phyloP scores from a whole-genome alignment of 2,113 vertebrate genomes.

The Chloroceryle aenea region DNA sequence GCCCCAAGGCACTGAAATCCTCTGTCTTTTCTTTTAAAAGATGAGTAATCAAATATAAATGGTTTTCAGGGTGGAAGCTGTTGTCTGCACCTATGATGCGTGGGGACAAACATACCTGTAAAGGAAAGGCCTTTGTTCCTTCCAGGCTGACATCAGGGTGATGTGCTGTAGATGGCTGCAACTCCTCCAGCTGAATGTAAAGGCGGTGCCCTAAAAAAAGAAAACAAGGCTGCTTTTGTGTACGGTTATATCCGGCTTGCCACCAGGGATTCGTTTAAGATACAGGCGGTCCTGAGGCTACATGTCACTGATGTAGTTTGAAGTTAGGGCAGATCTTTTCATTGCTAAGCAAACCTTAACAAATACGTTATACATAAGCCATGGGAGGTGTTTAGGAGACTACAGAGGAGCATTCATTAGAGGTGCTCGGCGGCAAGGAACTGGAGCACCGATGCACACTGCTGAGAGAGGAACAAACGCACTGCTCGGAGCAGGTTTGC shows the following conservation, averaged over 20 bases:
- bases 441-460: not conserved
- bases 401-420: not conserved
- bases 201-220: not conserved
- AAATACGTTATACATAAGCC: not conserved
- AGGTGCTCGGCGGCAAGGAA: not conserved
- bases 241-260: not conserved
- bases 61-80: not conserved
- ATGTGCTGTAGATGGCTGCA: not conserved
- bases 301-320: not conserved
- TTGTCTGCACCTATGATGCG: fast-evolving
- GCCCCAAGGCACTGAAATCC: not conserved
- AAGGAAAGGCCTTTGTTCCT: not conserved
- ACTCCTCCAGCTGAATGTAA: not conserved
- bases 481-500: not conserved
- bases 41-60: not conserved
- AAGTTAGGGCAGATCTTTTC: not conserved
- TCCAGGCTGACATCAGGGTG: not conserved
- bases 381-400: not conserved
- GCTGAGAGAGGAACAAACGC: not conserved
- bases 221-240: not conserved
- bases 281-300: slow-evolving; percentile 17
- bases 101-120: not conserved
- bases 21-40: not conserved
- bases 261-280: not conserved
- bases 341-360: not conserved